phyloP scores from a whole-genome alignment of 1,140 invertebrate species.

The Mylabris phalerata region DNA sequence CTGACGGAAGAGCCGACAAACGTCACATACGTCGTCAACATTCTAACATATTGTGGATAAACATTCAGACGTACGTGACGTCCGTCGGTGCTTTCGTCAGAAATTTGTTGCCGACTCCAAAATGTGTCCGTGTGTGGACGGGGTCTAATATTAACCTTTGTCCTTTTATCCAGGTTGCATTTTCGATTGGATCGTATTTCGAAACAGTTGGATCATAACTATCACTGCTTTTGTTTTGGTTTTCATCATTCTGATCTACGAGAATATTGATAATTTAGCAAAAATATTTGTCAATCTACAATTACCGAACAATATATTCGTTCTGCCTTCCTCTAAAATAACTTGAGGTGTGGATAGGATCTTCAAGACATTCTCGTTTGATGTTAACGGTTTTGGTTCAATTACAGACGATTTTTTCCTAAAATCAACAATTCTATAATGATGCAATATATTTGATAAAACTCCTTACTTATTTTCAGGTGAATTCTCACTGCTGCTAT shows the following conservation, averaged over 20 bases:
- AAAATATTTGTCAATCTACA: too few relatives aligned
- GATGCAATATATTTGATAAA: constrained; percentile 1
- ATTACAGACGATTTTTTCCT: background rate
- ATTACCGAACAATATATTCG: background rate
- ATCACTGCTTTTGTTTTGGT: constrained; percentile 30
- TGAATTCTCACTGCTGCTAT: constrained; percentile 22
- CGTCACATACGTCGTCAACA: too few relatives aligned
- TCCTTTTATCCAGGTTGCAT: constrained; percentile 77
- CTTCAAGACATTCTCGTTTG: constrained; percentile 5
- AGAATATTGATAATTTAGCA: background rate
- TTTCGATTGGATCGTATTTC: constrained; percentile 84
- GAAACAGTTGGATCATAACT: constrained; percentile 68
- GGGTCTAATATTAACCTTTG: constrained; percentile 60
- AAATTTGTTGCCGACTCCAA: too few relatives aligned
- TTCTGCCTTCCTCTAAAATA: constrained; percentile 9
- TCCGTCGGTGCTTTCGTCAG: too few relatives aligned
- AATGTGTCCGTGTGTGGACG: too few relatives aligned
- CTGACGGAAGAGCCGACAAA: too few relatives aligned
- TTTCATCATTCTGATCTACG: constrained; percentile 11
- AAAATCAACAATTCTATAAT: background rate
- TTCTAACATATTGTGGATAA: too few relatives aligned
- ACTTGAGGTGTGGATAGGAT: constrained; percentile 10
- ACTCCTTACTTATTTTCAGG: constrained; percentile 21
- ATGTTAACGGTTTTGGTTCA: background rate
- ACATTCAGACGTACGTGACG: too few relatives aligned